phyloP scores from a whole-genome alignment of 2,888 invertebrate genomes.

The Cantharis lateralis region DNA sequence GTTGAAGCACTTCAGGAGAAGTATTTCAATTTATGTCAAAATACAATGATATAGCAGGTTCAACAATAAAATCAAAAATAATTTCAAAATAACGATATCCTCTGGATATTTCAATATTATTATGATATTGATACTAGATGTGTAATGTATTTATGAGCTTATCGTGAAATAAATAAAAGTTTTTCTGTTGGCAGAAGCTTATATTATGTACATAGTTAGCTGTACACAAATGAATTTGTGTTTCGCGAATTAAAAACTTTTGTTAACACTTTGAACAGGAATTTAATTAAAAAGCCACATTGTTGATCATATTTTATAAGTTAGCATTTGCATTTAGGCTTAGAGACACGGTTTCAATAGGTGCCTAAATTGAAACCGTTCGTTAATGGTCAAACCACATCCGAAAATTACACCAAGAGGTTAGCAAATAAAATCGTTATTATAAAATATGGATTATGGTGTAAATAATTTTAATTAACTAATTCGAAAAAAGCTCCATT shows the following conservation, averaged over 20 bases:
- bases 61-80: not conserved
- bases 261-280: not conserved
- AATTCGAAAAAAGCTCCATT: not conserved
- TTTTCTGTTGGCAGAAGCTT: not conserved
- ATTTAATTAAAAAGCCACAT: not conserved
- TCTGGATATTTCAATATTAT: not conserved
- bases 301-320: not conserved
- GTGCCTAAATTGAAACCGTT: not conserved
- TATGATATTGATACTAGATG: no score
- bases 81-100: not conserved
- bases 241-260: not conserved
- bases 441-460: not conserved
- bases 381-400: not conserved
- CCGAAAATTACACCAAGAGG: not conserved
- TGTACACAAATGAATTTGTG: not conserved
- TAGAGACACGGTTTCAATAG: not conserved
- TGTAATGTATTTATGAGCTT: no score
- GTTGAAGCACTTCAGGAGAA: conserved; percentile 8
- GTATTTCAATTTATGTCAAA: conserved; percentile 19
- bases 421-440: not conserved
- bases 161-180: no score
- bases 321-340: not conserved
- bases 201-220: not conserved
- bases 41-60: not conserved
- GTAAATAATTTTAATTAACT: not conserved